These are phyloP conservation scores for Eidolon helvum DNA, from an alignment of 2,113 vertebrate species.

Conservation along the genomic window DNA sequence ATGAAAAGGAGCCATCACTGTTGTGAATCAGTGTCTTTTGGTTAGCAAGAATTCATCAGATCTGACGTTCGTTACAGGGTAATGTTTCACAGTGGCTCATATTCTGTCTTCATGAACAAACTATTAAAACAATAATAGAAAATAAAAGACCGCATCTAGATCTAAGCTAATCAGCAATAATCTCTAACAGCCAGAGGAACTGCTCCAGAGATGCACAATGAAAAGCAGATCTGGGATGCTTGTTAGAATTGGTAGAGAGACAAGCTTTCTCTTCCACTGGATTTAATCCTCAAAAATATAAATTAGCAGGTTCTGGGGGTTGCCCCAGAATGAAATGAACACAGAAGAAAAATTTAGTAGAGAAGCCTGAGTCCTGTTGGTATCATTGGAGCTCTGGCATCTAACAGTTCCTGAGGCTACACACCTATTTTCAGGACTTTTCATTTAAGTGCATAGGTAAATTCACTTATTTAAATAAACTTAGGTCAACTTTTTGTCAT, in stretches of 20 bases:
- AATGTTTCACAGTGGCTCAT: background rate
- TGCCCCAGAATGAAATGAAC: background rate
- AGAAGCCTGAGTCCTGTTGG: background rate
- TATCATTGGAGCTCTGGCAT: background rate
- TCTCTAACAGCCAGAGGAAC: background rate
- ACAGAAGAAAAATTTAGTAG: background rate
- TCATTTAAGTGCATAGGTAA: background rate
- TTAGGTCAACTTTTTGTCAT: background rate
- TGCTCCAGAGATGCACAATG: background rate
- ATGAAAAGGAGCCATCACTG: background rate
- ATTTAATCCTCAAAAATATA: background rate
- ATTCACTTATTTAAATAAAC: background rate
- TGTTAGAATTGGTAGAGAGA: background rate
- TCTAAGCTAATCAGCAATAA: background rate
- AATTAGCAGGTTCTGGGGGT: background rate
- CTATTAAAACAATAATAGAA: background rate
- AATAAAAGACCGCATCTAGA: background rate
- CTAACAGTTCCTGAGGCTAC: background rate
- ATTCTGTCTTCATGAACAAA: background rate
- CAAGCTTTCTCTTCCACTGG: background rate
- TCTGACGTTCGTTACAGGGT: background rate
- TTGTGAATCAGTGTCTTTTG: background rate
- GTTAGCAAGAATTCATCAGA: constrained; percentile 31
- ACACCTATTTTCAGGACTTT: background rate
- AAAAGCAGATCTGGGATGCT: background rate